These are phyloP conservation scores for Poeciliopsis turneri DNA, from an alignment of 2,797 vertebrate species.

Conservation along the genomic window DNA sequence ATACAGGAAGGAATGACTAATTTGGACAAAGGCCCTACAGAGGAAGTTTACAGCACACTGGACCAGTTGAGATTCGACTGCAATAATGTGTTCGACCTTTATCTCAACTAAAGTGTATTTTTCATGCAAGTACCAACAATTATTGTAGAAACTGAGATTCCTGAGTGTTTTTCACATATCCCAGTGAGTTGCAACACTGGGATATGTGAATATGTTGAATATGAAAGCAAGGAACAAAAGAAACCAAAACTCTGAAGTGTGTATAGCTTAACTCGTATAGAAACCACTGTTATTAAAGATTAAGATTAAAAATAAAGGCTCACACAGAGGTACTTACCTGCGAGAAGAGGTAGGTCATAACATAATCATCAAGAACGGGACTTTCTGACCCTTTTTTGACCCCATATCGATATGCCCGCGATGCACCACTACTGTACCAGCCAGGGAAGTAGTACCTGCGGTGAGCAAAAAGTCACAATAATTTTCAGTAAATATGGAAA, in stretches of 20 bases:
- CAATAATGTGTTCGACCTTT: background rate
- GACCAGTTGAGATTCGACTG: constrained; percentile 4
- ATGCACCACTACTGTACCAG: constrained; percentile 89
- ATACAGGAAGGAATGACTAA: constrained; percentile 1
- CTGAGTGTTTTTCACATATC: background rate
- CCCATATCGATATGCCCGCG: constrained; percentile 87
- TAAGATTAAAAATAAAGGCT: background rate
- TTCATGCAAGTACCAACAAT: constrained; percentile 2
- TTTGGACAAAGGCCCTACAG: constrained; percentile 7
- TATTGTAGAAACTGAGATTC: background rate
- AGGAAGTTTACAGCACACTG: background rate
- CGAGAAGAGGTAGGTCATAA: constrained; percentile 93
- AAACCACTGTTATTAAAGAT: background rate
- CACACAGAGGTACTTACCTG: constrained; percentile 80
- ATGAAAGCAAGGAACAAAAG: background rate
- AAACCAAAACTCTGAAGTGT: background rate
- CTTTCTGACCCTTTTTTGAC: constrained; percentile 87
- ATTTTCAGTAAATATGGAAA: background rate
- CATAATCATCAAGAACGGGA: constrained; percentile 89
- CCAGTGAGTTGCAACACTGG: background rate
- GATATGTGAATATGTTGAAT: background rate
- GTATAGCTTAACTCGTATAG: background rate
- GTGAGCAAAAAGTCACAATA: background rate
- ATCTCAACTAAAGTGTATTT: constrained; percentile 9
- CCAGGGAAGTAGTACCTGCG: constrained; percentile 92